Evolutionary conservation across 2,888 invertebrate genomes (phyloP), one percentile per base, ranked within the genome.

Genomic region (Amblyjoppa fuscipennis): DNA sequence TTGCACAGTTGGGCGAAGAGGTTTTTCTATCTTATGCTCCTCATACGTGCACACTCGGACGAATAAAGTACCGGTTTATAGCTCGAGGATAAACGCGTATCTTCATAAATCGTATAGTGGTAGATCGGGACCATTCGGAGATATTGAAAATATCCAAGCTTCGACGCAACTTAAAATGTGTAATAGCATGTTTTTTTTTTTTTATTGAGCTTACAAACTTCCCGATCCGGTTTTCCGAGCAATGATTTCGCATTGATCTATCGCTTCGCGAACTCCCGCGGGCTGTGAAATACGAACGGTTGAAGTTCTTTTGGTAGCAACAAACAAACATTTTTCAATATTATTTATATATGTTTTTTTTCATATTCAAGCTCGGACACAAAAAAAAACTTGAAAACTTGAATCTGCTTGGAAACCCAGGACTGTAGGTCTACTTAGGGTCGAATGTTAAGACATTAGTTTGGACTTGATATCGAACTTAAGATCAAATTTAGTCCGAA

Each of bases 1-100:
- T 66, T 73, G 25, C 45, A 74, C 68, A 74, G 68, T 25, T 59
- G 78, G 31, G 59, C 28, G 45, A 64, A 38, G 11, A 13, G 13
- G 16, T 34, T 53, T 53, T 71, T 53, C 31, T 34, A 6, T 61
- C 31, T 31, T 61, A 16, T n/a, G 64, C 31, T n/a, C 1, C 64
- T 20, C 59, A 20, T 59, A 16, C n/a, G 31, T 2, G 16, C 38
- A 9, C 34, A 9, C 2, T 66, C 20, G 66, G 34, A 66, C n/a
- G 38, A 66, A 66, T 66, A 41, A 38, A n/a, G n/a, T 66, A n/a
- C 38, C 11, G 3, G n/a, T 66, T 66, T 66, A 38, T 31, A 61
- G 31, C 31, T 20, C 31, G n/a, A 64, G 31, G 31, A 64, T 64
- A n/a, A 64, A 64, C 31, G 31, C 31, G 16, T n/a, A 16, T 34